Evolutionary conservation across 2,113 vertebrate genomes (phyloP).

Genomic region (Patagioenas fasciata): DNA sequence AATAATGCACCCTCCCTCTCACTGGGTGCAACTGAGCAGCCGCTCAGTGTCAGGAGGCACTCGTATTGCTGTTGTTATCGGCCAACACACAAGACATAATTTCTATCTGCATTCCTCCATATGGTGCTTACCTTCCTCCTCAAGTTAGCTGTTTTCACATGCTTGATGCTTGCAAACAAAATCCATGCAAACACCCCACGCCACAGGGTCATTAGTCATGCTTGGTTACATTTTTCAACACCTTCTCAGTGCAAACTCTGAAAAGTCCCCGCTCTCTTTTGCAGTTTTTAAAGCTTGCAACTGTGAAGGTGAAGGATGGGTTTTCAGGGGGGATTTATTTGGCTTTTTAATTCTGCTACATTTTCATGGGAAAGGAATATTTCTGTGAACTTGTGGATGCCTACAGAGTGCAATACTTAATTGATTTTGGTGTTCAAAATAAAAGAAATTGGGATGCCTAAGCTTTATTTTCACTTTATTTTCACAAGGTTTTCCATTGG

Average conservation of each 20-base stretch:
- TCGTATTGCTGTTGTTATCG: neutral
- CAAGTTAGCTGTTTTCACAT: constrained; percentile 24
- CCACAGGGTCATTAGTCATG: constrained; percentile 24
- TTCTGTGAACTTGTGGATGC: neutral
- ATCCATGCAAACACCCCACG: constrained; percentile 14
- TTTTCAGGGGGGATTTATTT: neutral
- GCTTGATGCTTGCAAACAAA: constrained; percentile 24
- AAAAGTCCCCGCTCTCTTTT: neutral
- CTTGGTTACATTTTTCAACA: constrained; percentile 57
- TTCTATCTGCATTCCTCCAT: neutral
- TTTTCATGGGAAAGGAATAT: constrained; percentile 13
- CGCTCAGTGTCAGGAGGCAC: neutral
- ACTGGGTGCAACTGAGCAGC: neutral
- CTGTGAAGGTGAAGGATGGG: neutral
- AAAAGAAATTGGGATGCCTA: neutral
- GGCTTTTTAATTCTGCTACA: neutral
- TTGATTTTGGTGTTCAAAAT: constrained; percentile 15
- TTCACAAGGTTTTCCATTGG: neutral
- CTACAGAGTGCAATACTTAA: neutral
- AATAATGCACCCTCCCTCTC: neutral
- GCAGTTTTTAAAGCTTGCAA: constrained; percentile 4
- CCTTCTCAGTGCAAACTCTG: neutral
- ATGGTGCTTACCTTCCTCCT: neutral
- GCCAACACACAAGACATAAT: neutral
- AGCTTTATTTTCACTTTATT: constrained; percentile 59